Conservation (phyloP, 2,113 vertebrate genomes). For the chimpanzee (Pan troglodytes) region NHGRI_mPanTro3-v2.1_pri NC_072408.2:108296001-108296500, state of each 20-base stretch:
- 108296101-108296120: neutral
- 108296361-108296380: neutral
- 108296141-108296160: neutral
- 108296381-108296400: neutral
- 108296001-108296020: neutral
- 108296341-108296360: neutral
- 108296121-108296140: neutral
- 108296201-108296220: neutral
- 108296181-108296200: neutral
- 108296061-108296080: neutral
- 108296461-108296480: neutral
- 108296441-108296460: neutral
- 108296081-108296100: neutral
- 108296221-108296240: neutral
- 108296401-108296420: neutral
- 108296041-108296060: slow-evolving; percentile 11
- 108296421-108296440: neutral
- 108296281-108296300: neutral
- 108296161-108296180: neutral
- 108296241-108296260: neutral
- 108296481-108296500: neutral
- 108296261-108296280: neutral
- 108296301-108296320: neutral
- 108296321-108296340: neutral
- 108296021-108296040: neutral